These are phyloP conservation scores for Porites australiensis DNA, from an alignment of 64 coral and sea anemone species.

Conservation along the genomic window DNA sequence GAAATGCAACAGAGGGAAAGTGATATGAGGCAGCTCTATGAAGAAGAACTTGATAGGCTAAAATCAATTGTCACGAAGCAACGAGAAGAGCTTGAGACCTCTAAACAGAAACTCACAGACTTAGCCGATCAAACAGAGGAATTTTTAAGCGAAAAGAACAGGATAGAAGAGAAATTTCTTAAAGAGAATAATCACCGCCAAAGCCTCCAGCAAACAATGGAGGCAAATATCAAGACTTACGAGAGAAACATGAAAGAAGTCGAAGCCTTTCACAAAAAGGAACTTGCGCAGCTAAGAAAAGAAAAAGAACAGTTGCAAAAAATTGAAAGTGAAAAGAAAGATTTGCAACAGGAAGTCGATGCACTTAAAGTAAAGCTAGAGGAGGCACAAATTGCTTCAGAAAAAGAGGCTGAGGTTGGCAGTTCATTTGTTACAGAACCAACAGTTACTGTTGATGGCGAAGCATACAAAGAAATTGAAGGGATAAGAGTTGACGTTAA, in stretches of 20 bases:
- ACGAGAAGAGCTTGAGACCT: conserved; percentile 25
- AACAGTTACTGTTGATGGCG: not conserved
- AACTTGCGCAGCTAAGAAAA: not conserved
- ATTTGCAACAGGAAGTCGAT: conserved; percentile 22
- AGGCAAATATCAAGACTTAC: conserved; percentile 5
- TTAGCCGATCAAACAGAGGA: conserved; percentile 55
- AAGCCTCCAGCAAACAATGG: conserved; percentile 21
- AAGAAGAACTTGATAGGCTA: conserved; percentile 35
- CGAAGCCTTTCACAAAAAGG: conserved; percentile 46
- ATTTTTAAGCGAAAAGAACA: conserved; percentile 33
- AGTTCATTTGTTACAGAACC: conserved; percentile 33
- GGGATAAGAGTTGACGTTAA: not conserved
- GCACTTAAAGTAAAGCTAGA: conserved; percentile 7
- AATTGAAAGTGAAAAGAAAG: conserved; percentile 40
- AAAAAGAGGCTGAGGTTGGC: not conserved
- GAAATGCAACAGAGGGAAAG: conserved; percentile 75
- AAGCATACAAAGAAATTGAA: not conserved
- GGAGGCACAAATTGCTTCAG: conserved; percentile 12
- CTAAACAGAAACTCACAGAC: conserved; percentile 57
- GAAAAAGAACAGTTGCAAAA: conserved; percentile 28
- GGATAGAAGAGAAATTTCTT: conserved; percentile 38
- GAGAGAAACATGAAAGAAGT: conserved; percentile 41
- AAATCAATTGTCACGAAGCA: conserved; percentile 23
- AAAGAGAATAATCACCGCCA: conserved; percentile 48
- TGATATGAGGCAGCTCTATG: conserved; percentile 15